Evolutionary conservation across 2,113 vertebrate species (phyloP).

Genomic region (Ranitomeya variabilis): DNA sequence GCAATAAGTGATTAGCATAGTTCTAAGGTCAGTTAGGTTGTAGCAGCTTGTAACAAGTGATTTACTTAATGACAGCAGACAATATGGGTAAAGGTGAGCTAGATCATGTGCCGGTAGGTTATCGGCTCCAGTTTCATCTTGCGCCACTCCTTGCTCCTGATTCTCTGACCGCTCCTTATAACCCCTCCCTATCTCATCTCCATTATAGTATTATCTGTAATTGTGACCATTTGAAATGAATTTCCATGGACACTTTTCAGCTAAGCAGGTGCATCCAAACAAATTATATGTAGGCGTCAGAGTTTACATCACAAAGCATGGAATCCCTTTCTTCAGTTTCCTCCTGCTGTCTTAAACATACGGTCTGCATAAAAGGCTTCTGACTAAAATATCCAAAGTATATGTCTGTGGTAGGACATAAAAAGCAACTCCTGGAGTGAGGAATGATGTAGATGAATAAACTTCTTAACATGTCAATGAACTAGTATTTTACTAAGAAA

Average conservation of each 20-base stretch:
- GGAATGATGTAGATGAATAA: neutral
- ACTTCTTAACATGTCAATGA: neutral
- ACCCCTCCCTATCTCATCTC: neutral
- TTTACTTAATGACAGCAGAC: neutral
- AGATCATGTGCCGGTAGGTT: neutral
- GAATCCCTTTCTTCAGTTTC: neutral
- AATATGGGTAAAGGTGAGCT: slow-evolving; percentile 19
- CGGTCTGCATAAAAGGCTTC: neutral
- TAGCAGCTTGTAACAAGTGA: neutral
- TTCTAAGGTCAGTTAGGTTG: neutral
- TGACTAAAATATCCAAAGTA: neutral
- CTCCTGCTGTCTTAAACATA: neutral
- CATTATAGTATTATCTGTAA: slow-evolving; percentile 13
- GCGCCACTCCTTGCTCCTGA: neutral
- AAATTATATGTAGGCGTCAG: neutral
- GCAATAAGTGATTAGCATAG: neutral
- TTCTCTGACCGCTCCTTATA: neutral
- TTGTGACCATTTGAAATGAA: neutral
- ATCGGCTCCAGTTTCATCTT: neutral
- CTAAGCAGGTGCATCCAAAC: neutral
- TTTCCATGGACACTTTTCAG: neutral
- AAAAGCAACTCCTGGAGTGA: neutral
- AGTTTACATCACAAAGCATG: slow-evolving; percentile 18
- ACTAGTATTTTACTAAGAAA: neutral
- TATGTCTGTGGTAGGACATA: neutral